Base-by-base conservation (phyloP, 2,888 invertebrate genomes). In the Apantesis nais region DNA sequence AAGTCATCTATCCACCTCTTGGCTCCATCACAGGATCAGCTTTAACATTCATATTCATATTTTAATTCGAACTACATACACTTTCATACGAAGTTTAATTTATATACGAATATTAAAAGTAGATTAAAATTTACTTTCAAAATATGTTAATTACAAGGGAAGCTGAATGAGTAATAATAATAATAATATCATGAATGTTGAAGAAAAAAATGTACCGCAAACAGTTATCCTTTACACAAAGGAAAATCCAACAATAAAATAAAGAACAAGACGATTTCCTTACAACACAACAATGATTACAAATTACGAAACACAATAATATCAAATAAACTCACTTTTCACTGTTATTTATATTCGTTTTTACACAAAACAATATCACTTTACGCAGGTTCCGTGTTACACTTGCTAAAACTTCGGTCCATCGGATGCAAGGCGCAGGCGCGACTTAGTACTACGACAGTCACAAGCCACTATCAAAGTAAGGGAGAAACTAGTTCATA, bases 351-450 rank as follows among this genome's bases (percentile, higher is more conserved):
- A 81, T 77, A 69, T 71, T 82, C 1, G 78, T 85, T 88, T 88
- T 82, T 74, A 76, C 86, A 85, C 86, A 90, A 92, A 90, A 93
- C 84, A 86, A 87, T 86, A 89, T 85, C 91, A 92, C 91, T 91
- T 90, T 90, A 86, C 90, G 85, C 83, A 78, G 80, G 83, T 87
- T 86, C 90, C 86, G 76, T 74, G 81, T 90, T 90, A 90, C 92
- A 93, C 93, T 93, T 93, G 92, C 84, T 87, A 83, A 82, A 78
- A 84, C 77, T 83, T 85, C 91, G 93, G 91, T 91, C 89, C 92
- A 90, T 70, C 48, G 86, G 92, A 93, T 89, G 90, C 88, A 88
- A 86, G 77, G 91, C 94, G 94, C 94, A 93, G 82, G 93, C 94
- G 94, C 89, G 87, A 83, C 71, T 48, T 68, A 67, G 44, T 83